Base-by-base conservation (phyloP, 2,113 vertebrate genomes). In the Acanthochromis polyacanthus region DNA sequence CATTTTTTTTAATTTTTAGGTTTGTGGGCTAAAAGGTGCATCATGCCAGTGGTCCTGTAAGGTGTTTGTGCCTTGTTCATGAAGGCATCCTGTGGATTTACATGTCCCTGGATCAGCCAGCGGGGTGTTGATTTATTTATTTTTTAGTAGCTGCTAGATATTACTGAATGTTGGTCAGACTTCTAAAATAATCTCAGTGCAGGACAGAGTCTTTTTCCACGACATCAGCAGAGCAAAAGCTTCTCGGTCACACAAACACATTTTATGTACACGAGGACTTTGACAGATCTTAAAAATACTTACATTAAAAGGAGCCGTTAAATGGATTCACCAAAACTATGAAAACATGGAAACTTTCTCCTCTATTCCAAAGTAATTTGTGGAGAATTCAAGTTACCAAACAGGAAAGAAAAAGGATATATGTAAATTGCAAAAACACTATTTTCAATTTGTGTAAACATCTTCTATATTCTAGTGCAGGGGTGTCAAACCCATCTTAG, bases 31-130 rank as follows among this genome's bases (percentile, higher is more conserved):
- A 71, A 77, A 67, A 85, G 78, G 55, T 75, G 52, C 73, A 72
- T 68, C 38, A 58, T 75, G 52, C n/a, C 7, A 50, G 28, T 16
- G 79, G 68, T 75, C 68, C 67, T 71, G 66, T 58, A 64, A 90
- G 81, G 59, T 78, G 78, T 83, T 75, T 84, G 88, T 90, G 89
- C 85, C 90, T 91, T 92, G 85, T 83, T 84, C 67, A 66, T 61
- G 36, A 71, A 83, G 87, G 84, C 78, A 48, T 77, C 50, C 52
- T 16, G 9, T 51, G 40, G 80, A 59, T 72, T 64, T 73, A 43
- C 9, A 52, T 9, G 4, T 45, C 25, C 22, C 66, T 38, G 40
- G 66, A 57, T 81, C 55, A 64, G 20, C 71, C 55, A 45, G 55
- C 28, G 69, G 40, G 43, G 40, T 10, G 11, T 12, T 48, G 2